Base-by-base conservation (phyloP, 2,113 vertebrate genomes). In the Petrocephalus microphthalmus region DNA sequence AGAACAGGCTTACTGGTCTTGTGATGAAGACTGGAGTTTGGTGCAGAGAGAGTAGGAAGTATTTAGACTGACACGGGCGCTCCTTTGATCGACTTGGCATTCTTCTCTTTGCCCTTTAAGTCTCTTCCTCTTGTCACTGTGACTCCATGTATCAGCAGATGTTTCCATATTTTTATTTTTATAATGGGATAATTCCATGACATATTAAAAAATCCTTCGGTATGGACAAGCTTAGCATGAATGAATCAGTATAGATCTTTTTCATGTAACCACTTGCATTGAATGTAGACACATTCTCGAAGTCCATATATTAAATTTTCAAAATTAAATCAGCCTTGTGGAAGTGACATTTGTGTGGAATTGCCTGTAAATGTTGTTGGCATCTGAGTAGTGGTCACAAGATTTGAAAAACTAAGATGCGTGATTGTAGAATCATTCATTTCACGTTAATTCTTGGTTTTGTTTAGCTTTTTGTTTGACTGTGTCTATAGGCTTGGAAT, bases 1-100 rank as follows among this genome's bases (percentile, higher is more conserved):
- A n/a, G n/a, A n/a, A n/a, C n/a, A n/a, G n/a, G n/a, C n/a, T 86
- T 82, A 82, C 81, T 53, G n/a, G 54, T 90, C 87, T 88, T 89
- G 88, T 89, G 88, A 89, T 89, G 25, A n/a, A 67, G 47, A 64
- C 82, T 42, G 88, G 29, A 88, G 60, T 17, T 11, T 57, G n/a
- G 33, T 52, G 33, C 29, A 51, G 47, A 45, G 49, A 85, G 60
- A 20, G 22, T 42, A 33, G 51, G 47, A 54, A 20, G 20, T 53
- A 52, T 47, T 56, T 47, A 42, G 49, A 74, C 60, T 22, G 29
- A 64, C 33, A 7, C 10, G 2, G 67, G n/a, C 71, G 84, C 47
- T 15, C 20, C 45, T 47, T 51, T 45, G 42, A 10, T 20, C 10
- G 7, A 19, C 20, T 29, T 15, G 53, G 11, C 25, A 37, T 33